A percentile compares a stretch with the other conserved stretches of the same genome.
Evolutionary conservation across 2,797 vertebrate species (phyloP).

Genomic region (Martes flavigula): DNA sequence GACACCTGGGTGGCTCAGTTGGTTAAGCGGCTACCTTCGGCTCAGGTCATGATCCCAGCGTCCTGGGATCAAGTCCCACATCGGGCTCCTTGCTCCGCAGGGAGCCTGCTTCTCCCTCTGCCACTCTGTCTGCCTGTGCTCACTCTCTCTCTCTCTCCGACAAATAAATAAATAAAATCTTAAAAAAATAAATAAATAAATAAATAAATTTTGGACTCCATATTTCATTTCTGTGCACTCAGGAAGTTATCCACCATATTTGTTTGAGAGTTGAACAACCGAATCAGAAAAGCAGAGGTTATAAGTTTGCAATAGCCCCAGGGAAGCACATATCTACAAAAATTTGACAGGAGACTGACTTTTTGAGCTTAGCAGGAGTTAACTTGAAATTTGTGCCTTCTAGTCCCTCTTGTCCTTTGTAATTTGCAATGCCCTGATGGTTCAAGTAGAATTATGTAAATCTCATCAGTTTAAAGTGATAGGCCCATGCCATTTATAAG

Average conservation of each 20-base stretch:
- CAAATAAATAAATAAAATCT: no score
- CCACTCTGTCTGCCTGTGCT: no score
- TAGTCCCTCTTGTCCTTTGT: not conserved
- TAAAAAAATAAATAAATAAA: no score
- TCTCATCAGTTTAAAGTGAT: not conserved
- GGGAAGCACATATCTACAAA: not conserved
- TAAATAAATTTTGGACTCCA: constrained; percentile 6
- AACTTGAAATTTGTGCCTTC: not conserved
- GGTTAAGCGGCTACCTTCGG: no score
- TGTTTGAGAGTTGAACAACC: not conserved
- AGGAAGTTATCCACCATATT: not conserved
- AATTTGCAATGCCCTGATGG: not conserved
- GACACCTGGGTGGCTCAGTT: no score
- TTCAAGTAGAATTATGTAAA: not conserved
- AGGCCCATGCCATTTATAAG: not conserved
- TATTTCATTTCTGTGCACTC: not conserved
- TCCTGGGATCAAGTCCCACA: no score
- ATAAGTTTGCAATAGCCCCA: not conserved
- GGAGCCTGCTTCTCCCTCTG: no score
- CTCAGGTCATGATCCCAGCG: no score
- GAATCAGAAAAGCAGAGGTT: not conserved
- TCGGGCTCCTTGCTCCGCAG: no score
- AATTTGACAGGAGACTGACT: not conserved
- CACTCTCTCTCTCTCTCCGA: no score
- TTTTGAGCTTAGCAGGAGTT: not conserved